Percentiles rank a stretch among this genome's conserved stretches.
Conservation (phyloP, 2,797 vertebrate species). For the Loriculus beryllinus region DNA sequence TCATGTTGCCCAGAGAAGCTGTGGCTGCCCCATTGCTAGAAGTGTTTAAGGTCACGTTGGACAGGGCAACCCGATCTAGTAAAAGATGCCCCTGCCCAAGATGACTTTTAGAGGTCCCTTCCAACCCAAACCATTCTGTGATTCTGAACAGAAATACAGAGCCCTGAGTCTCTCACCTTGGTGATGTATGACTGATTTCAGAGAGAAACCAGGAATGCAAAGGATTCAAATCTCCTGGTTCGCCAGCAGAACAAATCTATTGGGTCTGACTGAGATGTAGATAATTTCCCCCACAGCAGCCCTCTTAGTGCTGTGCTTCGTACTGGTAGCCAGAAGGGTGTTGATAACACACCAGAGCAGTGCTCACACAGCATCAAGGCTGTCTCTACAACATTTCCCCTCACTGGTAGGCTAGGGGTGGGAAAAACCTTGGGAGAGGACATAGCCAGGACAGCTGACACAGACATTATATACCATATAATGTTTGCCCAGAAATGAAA, state of each 20-base stretch:
- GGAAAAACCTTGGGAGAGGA: not conserved
- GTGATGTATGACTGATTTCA: not conserved
- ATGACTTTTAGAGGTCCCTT: not conserved
- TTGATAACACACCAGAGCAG: not conserved
- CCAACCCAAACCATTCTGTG: not conserved
- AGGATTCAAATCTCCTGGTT: not conserved
- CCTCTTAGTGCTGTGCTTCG: not conserved
- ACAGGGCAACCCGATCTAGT: not conserved
- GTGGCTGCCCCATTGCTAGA: not conserved
- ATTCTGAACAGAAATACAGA: not conserved
- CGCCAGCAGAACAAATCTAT: not conserved
- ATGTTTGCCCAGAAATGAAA: not conserved
- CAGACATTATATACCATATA: not conserved
- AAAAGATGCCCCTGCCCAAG: not conserved
- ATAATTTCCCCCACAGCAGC: not conserved
- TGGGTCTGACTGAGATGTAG: not conserved
- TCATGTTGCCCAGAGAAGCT: not conserved
- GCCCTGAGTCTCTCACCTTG: rapidly evolving
- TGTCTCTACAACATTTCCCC: not conserved
- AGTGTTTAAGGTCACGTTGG: not conserved
- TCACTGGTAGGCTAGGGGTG: not conserved
- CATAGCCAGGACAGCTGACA: not conserved
- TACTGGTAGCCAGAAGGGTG: not conserved
- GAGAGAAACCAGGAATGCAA: no score
- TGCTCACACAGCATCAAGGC: not conserved